These are phyloP conservation scores for Priocnemis perturbator DNA, from an alignment of 2,888 invertebrate species.

Conservation along the genomic window DNA sequence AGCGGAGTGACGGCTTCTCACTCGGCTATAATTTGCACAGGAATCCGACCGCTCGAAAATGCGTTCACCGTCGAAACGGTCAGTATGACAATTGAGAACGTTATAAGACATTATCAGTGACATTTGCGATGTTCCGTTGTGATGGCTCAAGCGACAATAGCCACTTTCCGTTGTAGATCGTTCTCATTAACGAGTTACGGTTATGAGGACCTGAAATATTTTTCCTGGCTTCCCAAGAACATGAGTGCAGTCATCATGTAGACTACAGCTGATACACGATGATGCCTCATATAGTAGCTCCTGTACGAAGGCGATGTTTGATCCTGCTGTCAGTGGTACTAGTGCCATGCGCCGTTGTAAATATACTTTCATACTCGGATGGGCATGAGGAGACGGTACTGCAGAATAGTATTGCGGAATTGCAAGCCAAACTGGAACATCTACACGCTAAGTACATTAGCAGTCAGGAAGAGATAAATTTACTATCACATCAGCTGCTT, in stretches of 20 bases:
- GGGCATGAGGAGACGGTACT: constrained; percentile 64
- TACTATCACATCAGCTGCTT: constrained; percentile 81
- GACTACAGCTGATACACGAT: constrained; percentile 46
- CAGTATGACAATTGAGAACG: not conserved
- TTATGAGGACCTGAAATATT: constrained; percentile 7
- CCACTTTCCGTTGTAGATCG: too few relatives aligned
- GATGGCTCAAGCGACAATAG: too few relatives aligned
- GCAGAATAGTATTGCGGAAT: constrained; percentile 81
- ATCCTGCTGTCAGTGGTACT: constrained; percentile 64
- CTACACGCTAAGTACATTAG: constrained; percentile 87
- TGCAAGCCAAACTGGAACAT: constrained; percentile 86
- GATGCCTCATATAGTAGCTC: constrained; percentile 65
- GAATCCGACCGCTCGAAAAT: not conserved
- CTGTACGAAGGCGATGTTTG: constrained; percentile 65
- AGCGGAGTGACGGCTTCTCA: too few relatives aligned
- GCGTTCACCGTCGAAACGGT: not conserved
- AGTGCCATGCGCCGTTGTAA: constrained; percentile 68
- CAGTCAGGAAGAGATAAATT: constrained; percentile 85
- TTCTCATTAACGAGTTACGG: not conserved
- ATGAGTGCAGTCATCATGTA: constrained; percentile 49
- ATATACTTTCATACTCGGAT: constrained; percentile 65
- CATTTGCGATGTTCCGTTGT: too few relatives aligned
- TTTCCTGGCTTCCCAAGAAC: not conserved
- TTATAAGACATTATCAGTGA: too few relatives aligned
- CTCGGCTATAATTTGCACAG: too few relatives aligned